Evolutionary conservation across 2,797 vertebrate species (phyloP), one percentile per base, ranked within the genome.

Genomic region (Spatula versicolor): DNA sequence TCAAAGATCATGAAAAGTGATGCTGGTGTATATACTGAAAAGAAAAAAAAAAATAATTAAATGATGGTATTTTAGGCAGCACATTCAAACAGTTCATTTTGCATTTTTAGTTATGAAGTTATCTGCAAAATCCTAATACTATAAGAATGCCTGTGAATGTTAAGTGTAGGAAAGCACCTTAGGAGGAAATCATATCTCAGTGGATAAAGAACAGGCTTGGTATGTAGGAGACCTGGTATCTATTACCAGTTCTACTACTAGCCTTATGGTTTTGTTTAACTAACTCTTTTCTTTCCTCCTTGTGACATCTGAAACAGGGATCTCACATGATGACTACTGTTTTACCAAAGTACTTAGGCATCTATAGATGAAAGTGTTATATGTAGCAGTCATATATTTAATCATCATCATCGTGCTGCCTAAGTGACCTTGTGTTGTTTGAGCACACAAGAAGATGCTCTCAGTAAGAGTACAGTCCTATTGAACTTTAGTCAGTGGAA

Each of bases 311-410:
- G 59, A 88, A 81, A 58, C 9, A 37, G 20, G 19, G 23, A 31
- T 39, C 30, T 64, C 74, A 60, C 6, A 6, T 9, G 45, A 54
- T 39, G n/a, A 9, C 48, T 72, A 17, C 14, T 0, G 0, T 59
- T 91, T 82, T 37, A 23, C n/a, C 8, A 2, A 60, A 74, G 54
- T 37, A 8, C 11, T 89, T 64, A 55, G 13, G 80, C 17, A 25
- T 45, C 9, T 67, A 12, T 23, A 60, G 43, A 52, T 45, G 43
- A 48, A 87, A 87, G 21, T 0, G 11, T 45, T 1, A 37, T 26
- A 30, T 0, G 0, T 37, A 60, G 25, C 16, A 83, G 31, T 26
- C 63, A 23, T 0, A 0, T 54, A 37, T 73, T 74, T 69, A 13
- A 52, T 73, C 43, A 31, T 43, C 30, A 69, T 31, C 19, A 25